Evolutionary conservation across 2,888 invertebrate genomes (phyloP).

Genomic region (Priocnemis perturbator): DNA sequence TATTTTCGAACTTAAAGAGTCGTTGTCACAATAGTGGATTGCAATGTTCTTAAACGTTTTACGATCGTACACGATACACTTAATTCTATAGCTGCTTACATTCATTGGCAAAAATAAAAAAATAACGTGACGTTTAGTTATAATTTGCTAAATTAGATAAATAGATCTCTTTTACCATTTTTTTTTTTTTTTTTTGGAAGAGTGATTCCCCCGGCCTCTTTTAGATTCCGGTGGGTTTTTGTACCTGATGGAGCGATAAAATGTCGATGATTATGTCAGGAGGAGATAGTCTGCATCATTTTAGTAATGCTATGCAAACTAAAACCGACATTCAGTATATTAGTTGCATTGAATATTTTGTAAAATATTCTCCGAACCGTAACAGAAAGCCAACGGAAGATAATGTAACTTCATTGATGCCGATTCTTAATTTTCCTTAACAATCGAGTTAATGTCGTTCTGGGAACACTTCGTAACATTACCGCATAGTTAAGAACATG

Average conservation of each 20-base stretch:
- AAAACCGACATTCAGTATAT: slow-evolving; percentile 4
- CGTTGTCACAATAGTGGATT: slow-evolving; percentile 21
- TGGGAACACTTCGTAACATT: not conserved
- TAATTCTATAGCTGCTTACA: slow-evolving; percentile 37
- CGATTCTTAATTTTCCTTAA: slow-evolving; percentile 47
- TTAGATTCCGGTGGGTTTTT: slow-evolving; percentile 21
- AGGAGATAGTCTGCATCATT: slow-evolving; percentile 4
- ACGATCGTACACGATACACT: slow-evolving; percentile 15
- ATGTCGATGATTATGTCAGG: slow-evolving; percentile 6
- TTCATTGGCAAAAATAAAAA: slow-evolving; percentile 44
- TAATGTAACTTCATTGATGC: slow-evolving; percentile 40
- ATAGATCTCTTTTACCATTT: slow-evolving; percentile 31
- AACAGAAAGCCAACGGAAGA: not conserved
- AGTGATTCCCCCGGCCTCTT: slow-evolving; percentile 20
- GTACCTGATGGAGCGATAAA: slow-evolving; percentile 25
- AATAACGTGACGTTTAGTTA: slow-evolving; percentile 37
- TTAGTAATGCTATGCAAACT: slow-evolving; percentile 3
- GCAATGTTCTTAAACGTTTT: slow-evolving; percentile 1
- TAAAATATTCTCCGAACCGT: not conserved
- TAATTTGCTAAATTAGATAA: slow-evolving; percentile 42
- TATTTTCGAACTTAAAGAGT: slow-evolving; percentile 7
- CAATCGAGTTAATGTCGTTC: not conserved
- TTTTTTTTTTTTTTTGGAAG: slow-evolving; percentile 25
- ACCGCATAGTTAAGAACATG: slow-evolving; percentile 20
- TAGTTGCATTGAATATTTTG: not conserved